A percentile compares a stretch with the other conserved stretches of the same genome.
These are phyloP conservation scores for Anastrepha ludens DNA, from an alignment of 1,140 invertebrate species.

Conservation along the genomic window DNA sequence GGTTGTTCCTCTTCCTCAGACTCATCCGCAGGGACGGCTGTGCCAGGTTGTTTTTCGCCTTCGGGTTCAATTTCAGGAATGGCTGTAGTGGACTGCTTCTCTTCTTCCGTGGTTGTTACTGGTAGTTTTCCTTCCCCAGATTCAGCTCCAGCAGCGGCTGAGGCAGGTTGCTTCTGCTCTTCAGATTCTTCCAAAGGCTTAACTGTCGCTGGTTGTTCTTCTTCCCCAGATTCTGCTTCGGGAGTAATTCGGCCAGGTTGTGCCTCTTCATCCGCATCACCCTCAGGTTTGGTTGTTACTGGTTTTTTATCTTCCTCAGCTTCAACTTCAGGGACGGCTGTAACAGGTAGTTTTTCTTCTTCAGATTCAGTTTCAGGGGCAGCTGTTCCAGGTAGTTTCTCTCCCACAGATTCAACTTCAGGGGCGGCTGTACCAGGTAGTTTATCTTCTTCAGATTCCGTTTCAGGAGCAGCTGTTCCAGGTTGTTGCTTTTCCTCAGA, in stretches of 20 bases:
- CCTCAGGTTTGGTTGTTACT: not conserved
- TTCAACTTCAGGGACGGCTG: not conserved
- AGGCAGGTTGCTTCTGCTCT: conserved; percentile 7
- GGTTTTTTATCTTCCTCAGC: not conserved
- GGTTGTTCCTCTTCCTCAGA: not conserved
- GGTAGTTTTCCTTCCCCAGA: not conserved
- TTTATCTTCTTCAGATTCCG: conserved; percentile 53
- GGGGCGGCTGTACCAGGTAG: not conserved
- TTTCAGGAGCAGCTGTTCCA: conserved; percentile 21
- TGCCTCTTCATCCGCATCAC: conserved; percentile 25
- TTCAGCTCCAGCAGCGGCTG: not conserved
- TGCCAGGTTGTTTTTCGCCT: not conserved
- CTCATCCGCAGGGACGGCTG: not conserved
- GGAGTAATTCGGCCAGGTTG: conserved; percentile 20
- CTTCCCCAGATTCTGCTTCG: conserved; percentile 45
- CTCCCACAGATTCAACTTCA: not conserved
- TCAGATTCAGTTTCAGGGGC: conserved; percentile 18
- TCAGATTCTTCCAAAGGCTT: conserved; percentile 51
- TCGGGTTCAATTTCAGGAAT: conserved; percentile 17
- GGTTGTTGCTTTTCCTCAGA: not conserved
- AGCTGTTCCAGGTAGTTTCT: not conserved
- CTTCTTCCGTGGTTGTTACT: not conserved
- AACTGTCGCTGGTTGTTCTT: conserved; percentile 56
- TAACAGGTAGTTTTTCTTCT: not conserved
- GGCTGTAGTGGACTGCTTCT: no score